A percentile compares a stretch with the other conserved stretches of the same genome.
These are phyloP conservation scores for Oncorhynchus kisutch DNA, from an alignment of 2,113 vertebrate species.

Conservation along the genomic window DNA sequence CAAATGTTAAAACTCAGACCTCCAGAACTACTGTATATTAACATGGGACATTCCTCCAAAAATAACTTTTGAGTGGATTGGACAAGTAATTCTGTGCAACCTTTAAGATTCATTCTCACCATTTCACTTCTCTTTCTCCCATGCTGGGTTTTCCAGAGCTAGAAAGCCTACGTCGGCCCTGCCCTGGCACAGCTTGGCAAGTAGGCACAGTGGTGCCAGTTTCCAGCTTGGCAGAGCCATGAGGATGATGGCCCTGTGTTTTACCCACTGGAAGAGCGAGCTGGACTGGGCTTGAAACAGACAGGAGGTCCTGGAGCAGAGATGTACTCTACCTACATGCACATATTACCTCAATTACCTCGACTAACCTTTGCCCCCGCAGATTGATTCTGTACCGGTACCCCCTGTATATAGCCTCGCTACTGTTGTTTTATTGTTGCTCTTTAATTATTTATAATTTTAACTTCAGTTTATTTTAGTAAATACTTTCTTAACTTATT, in stretches of 20 bases:
- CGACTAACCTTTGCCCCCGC: too few species aligned
- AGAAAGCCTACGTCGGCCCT: conserved; percentile 24
- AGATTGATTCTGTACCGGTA: too few species aligned
- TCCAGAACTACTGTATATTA: too few species aligned
- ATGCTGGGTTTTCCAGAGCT: conserved; percentile 9
- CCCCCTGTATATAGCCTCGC: too few species aligned
- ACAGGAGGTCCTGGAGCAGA: not conserved
- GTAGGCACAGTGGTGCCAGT: not conserved
- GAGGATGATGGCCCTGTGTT: conserved; percentile 29
- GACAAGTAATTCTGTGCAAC: not conserved
- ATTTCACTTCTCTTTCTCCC: not conserved
- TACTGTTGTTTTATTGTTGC: too few species aligned
- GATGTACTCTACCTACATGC: too few species aligned
- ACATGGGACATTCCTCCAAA: too few species aligned
- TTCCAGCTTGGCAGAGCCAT: conserved; percentile 17
- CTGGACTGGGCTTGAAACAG: not conserved
- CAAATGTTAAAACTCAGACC: too few species aligned
- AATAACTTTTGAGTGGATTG: not conserved
- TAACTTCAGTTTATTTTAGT: too few species aligned
- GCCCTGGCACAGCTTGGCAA: conserved; percentile 12
- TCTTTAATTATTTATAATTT: too few species aligned
- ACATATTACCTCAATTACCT: too few species aligned
- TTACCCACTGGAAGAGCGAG: conserved; percentile 41
- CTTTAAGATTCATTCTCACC: not conserved
- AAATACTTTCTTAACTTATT: too few species aligned